These are phyloP conservation scores for Eupithecia subfuscata DNA, from an alignment of 2,888 invertebrate species.

Conservation along the genomic window DNA sequence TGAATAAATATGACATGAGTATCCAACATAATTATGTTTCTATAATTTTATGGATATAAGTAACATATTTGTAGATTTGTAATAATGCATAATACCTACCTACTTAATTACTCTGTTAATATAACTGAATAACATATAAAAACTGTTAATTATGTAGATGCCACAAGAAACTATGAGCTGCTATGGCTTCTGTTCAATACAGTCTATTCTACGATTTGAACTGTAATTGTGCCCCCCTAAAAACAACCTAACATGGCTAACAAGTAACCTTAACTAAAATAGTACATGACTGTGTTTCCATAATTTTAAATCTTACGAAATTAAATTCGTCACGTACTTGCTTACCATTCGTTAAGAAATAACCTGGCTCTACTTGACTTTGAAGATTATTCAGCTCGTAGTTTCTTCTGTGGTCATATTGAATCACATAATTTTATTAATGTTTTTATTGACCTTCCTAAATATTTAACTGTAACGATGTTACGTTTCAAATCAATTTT, in stretches of 20 bases:
- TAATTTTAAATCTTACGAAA: neutral
- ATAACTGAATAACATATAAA: constrained; percentile 34
- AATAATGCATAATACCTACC: constrained; percentile 45
- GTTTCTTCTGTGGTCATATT: constrained; percentile 16
- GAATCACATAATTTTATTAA: constrained; percentile 2
- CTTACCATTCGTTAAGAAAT: neutral
- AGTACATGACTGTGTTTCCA: neutral
- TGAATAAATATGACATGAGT: constrained; percentile 77
- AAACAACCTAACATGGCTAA: neutral
- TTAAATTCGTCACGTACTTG: neutral
- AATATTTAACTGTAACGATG: constrained; percentile 18
- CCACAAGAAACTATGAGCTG: constrained; percentile 53
- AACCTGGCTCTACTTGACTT: neutral
- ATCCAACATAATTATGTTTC: constrained; percentile 65
- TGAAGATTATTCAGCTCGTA: constrained; percentile 2
- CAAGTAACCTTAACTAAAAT: neutral
- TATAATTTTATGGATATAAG: constrained; percentile 60
- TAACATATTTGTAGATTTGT: constrained; percentile 51
- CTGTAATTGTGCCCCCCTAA: neutral
- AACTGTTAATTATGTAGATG: constrained; percentile 43
- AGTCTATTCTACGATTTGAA: neutral
- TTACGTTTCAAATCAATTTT: constrained; percentile 14
- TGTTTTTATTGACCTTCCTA: neutral
- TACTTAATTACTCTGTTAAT: constrained; percentile 46
- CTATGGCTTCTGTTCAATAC: neutral